Base-by-base conservation (phyloP, 2,113 vertebrate species). In the Plecotus auritus region DNA sequence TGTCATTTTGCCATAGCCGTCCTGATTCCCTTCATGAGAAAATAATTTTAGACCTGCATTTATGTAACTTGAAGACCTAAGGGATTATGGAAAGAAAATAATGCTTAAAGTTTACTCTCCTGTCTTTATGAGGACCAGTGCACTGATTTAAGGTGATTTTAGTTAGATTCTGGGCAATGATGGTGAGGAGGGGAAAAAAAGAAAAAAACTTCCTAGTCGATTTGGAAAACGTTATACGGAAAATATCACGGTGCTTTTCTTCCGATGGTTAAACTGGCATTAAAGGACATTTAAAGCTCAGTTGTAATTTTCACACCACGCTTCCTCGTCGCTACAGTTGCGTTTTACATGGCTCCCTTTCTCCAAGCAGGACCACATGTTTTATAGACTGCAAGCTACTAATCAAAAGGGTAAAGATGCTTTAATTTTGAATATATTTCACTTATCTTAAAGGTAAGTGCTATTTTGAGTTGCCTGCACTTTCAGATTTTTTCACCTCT, bases 381-480 rank as follows among this genome's bases (percentile, higher is more conserved):
- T 97, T 96, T 88, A 88, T 69, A 94, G 95, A 84, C 93, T 76
- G 64, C 28, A 91, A 95, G 88, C 83, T 88, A 93, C 97, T 97
- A 97, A 97, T 97, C 97, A 97, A 97, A 97, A 97, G 97, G 96
- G 97, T 97, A 97, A 96, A 91, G 81, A 59, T n/a, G 94, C 91
- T 95, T 97, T 91, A 96, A 91, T 97, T 97, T 95, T 97, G 91
- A 97, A 97, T 97, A 92, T 40, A 91, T 97, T 97, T 95, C 88
- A 94, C 88, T 95, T 96, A 96, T 97, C 96, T 95, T 94, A 97
- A 97, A 97, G 96, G 97, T 97, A 97, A 96, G 78, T 86, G 78
- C 94, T 97, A 97, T 97, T 97, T 97, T 96, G 80, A 93, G 96
- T 88, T 93, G 86, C 81, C 74, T 97, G 95, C 93, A 95, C 97